These are phyloP conservation scores for Shargacucullia verbasci DNA, from an alignment of 2,888 invertebrate species.

Conservation along the genomic window DNA sequence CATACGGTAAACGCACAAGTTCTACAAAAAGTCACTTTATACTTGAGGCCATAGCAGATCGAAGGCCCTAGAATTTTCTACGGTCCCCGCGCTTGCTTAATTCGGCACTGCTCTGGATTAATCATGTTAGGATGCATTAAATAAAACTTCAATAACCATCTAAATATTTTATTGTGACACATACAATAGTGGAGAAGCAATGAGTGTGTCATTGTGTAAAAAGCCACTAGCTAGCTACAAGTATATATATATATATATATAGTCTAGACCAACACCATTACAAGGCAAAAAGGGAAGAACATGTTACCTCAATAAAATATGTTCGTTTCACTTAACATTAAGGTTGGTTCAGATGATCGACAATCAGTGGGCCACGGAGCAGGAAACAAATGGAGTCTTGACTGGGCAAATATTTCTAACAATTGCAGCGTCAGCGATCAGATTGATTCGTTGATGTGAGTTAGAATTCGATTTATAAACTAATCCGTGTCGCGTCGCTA, in stretches of 20 bases:
- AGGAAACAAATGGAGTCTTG: neutral
- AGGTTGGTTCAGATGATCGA: slow-evolving; percentile 7
- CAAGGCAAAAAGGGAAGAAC: slow-evolving; percentile 76
- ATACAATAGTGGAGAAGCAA: slow-evolving; percentile 64
- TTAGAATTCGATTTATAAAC: too few relatives aligned
- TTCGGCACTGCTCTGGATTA: too few relatives aligned
- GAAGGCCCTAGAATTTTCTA: too few relatives aligned
- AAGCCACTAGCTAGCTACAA: slow-evolving; percentile 55
- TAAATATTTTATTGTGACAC: slow-evolving; percentile 57
- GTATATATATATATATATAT: slow-evolving; percentile 18
- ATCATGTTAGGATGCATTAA: neutral
- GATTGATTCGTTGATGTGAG: too few relatives aligned
- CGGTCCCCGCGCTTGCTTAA: too few relatives aligned
- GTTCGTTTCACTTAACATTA: slow-evolving; percentile 12
- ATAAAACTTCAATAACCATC: slow-evolving; percentile 49
- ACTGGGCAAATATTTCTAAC: too few relatives aligned
- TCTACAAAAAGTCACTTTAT: too few relatives aligned
- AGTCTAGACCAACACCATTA: slow-evolving; percentile 46
- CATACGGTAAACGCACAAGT: too few relatives aligned
- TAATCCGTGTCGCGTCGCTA: too few relatives aligned
- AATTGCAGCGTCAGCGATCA: too few relatives aligned
- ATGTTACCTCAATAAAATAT: slow-evolving; percentile 51
- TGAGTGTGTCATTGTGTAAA: slow-evolving; percentile 63
- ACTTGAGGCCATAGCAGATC: too few relatives aligned
- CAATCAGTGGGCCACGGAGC: neutral